Evolutionary conservation across 2,888 invertebrate genomes (phyloP).

Genomic region (Therioaphis trifolii): DNA sequence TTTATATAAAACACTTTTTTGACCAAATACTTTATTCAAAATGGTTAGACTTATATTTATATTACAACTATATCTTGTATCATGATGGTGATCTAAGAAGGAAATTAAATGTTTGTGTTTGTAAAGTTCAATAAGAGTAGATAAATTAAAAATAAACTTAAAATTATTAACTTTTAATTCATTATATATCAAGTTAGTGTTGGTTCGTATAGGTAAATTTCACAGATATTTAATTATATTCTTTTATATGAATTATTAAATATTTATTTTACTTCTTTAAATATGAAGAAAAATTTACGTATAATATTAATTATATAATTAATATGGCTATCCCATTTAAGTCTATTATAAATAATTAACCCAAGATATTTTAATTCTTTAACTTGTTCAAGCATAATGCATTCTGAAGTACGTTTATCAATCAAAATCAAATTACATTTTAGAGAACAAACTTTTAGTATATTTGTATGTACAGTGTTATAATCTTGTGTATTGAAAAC

Average conservation of each 20-base stretch:
- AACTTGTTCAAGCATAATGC: background rate
- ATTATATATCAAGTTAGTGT: background rate
- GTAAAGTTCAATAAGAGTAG: background rate
- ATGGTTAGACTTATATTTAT: too few relatives aligned
- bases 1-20: too few relatives aligned
- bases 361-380: constrained; percentile 3
- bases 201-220: background rate
- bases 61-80: too few relatives aligned
- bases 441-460: background rate
- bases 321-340: constrained; percentile 22
- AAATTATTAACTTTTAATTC: constrained; percentile 12
- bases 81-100: too few relatives aligned
- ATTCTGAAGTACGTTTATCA: background rate
- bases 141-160: background rate
- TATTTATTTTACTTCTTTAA: constrained; percentile 3
- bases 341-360: background rate
- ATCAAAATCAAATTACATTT: background rate
- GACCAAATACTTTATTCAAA: too few relatives aligned
- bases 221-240: background rate
- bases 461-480: background rate
- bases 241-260: background rate
- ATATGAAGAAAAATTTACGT: background rate
- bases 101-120: background rate
- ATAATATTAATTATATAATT: background rate
- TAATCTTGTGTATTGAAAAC: background rate